Evolutionary conservation across 64 coral and sea anemone genomes (phyloP).

Genomic region (Montipora cactus): DNA sequence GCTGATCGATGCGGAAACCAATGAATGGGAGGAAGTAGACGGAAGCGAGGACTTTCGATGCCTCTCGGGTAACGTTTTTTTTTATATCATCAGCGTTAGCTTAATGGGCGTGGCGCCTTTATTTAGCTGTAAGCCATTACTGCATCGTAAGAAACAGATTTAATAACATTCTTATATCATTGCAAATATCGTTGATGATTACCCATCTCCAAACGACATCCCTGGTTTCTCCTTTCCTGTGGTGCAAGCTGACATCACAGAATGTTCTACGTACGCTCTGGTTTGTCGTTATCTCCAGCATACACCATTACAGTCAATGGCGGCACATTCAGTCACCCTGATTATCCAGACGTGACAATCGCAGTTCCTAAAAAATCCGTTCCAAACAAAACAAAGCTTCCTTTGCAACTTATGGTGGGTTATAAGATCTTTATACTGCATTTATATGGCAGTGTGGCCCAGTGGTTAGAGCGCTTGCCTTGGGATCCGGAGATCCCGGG

Average conservation of each 20-base stretch:
- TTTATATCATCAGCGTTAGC: too few species aligned
- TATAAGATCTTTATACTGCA: too few species aligned
- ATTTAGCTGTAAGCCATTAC: too few species aligned
- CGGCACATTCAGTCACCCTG: background rate
- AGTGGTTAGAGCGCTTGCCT: too few species aligned
- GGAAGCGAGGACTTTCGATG: background rate
- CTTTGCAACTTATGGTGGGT: constrained; percentile 14
- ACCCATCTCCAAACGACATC: background rate
- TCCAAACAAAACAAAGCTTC: constrained; percentile 29
- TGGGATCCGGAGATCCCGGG: too few species aligned
- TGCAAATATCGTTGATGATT: constrained; percentile 57
- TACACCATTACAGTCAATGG: constrained; percentile 24
- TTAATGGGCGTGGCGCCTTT: too few species aligned
- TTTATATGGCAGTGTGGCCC: background rate
- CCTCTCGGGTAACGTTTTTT: background rate
- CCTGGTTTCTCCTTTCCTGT: constrained; percentile 47
- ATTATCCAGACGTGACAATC: constrained; percentile 35
- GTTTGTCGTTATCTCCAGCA: constrained; percentile 34
- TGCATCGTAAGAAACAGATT: too few species aligned
- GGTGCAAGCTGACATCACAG: constrained; percentile 37
- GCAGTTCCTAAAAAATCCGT: constrained; percentile 20
- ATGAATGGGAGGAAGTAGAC: constrained; percentile 27
- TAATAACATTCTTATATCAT: background rate
- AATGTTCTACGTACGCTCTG: constrained; percentile 58
- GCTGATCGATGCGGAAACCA: constrained; percentile 7